Conservation (phyloP, 2,888 invertebrate species). For the Yponomeuta cagnagella region DNA sequence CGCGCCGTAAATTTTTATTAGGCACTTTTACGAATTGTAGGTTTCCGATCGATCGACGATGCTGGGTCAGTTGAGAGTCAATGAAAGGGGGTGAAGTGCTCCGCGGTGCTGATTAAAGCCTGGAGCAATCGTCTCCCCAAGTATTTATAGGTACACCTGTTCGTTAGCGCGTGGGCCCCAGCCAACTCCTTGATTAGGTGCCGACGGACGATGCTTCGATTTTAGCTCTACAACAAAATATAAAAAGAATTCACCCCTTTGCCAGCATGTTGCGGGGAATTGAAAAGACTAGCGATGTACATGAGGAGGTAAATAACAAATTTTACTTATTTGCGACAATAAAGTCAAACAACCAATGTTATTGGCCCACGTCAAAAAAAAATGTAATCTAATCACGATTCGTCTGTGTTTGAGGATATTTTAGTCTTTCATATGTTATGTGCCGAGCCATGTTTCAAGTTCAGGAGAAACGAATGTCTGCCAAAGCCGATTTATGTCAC, state of each 20-base stretch:
- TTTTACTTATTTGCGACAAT: too few species aligned
- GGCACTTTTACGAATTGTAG: constrained; percentile 57
- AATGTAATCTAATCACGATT: neutral
- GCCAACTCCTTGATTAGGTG: constrained; percentile 76
- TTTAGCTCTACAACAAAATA: constrained; percentile 50
- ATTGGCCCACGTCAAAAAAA: too few species aligned
- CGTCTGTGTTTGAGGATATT: neutral
- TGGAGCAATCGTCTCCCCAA: constrained; percentile 72
- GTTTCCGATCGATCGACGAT: constrained; percentile 69
- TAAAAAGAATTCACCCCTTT: constrained; percentile 48
- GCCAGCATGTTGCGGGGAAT: constrained; percentile 44
- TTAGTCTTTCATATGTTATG: neutral
- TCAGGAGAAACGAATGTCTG: constrained; percentile 26
- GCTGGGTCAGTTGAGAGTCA: constrained; percentile 67
- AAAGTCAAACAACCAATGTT: too few species aligned
- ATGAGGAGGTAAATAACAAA: neutral
- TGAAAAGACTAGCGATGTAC: constrained; percentile 21
- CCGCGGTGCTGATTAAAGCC: constrained; percentile 73
- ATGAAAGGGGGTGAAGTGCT: constrained; percentile 73
- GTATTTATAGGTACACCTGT: constrained; percentile 76
- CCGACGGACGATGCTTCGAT: constrained; percentile 66
- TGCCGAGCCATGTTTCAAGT: constrained; percentile 6
- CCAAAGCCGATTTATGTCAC: constrained; percentile 40
- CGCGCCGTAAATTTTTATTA: constrained; percentile 55
- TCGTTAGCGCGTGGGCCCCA: constrained; percentile 69